Evolutionary conservation across 2,113 vertebrate genomes (phyloP), one percentile per base, ranked within the genome.

Genomic region (Cyrtonyx montezumae): DNA sequence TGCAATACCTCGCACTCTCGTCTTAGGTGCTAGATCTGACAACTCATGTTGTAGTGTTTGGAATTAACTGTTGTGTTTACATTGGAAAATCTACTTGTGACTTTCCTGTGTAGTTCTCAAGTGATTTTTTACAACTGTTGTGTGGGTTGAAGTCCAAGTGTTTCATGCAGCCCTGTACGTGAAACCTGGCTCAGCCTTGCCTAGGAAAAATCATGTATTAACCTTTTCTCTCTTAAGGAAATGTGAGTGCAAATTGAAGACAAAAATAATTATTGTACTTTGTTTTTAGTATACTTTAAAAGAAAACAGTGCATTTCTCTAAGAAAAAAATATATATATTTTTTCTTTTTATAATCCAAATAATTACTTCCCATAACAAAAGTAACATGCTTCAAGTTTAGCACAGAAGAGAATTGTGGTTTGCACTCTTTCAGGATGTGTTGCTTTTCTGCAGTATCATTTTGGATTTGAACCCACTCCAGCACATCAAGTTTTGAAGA

Each of bases 1-100:
- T 2, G 34, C 51, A 17, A 67, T 53, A 55, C 84, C 83, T 84
- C 14, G 25, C 9, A 1, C 59, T 66, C 8, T 45, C 0, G 0
- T 88, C 46, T 20, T 19, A 78, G 17, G 25, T 48, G 42, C 28
- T 15, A 32, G 34, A 77, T 32, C 1, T 83, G 51, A 51, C 18
- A 32, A 12, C 40, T 51, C 12, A 4, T 37, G 13, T 3, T 6
- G 16, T 25, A 8, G 6, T 16, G 18, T 69, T 86, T 58, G 8
- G 77, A 56, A 21, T 46, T 34, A 36, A 36, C 37, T 49, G 5
- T 56, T 76, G 8, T n/a, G 2, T 23, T 74, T 69, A 26, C 42
- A 6, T 13, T 58, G 42, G n/a, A 61, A 77, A 83, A 85, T 16
- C 17, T 22, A 56, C 11, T 46, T 68, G 45, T 59, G 30, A 20